Percentiles rank a stretch among this genome's conserved stretches.
Evolutionary conservation across 2,888 invertebrate genomes (phyloP).

Genomic region (Melanchra persicariae): DNA sequence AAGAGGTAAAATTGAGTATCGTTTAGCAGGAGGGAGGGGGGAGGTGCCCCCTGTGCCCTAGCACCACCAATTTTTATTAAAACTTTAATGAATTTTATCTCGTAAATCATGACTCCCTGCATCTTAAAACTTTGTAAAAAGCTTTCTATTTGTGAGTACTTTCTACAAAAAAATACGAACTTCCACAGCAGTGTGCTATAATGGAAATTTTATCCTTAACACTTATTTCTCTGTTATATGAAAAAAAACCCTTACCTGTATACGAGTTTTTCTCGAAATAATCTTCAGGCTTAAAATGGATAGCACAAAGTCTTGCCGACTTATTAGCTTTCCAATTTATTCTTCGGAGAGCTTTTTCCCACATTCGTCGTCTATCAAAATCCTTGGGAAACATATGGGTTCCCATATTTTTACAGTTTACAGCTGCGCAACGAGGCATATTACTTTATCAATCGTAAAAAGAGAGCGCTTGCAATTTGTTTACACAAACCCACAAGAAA

Average conservation of each 20-base stretch:
- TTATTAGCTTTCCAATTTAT: constrained; percentile 8
- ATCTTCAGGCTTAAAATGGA: constrained; percentile 23
- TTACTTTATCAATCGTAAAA: neutral
- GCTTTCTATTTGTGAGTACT: no score
- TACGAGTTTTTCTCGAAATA: constrained; percentile 8
- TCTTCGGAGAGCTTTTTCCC: constrained; percentile 28
- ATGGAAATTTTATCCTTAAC: no score
- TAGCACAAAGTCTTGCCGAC: constrained; percentile 18
- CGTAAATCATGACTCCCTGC: no score
- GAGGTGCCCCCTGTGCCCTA: no score
- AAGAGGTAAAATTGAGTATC: no score
- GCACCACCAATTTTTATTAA: no score
- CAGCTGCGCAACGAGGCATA: constrained; percentile 20
- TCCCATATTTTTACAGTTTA: constrained; percentile 27
- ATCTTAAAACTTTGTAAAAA: no score
- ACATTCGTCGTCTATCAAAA: constrained; percentile 20
- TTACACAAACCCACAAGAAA: neutral
- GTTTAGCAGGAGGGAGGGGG: no score
- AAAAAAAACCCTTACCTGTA: constrained; percentile 13
- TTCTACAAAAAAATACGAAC: no score
- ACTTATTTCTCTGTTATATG: neutral
- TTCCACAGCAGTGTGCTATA: no score
- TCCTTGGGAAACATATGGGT: constrained; percentile 29
- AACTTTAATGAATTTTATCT: no score
- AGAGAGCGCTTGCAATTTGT: neutral